Base-by-base conservation (phyloP, 2,113 vertebrate species). In the Maccullochella peelii region DNA sequence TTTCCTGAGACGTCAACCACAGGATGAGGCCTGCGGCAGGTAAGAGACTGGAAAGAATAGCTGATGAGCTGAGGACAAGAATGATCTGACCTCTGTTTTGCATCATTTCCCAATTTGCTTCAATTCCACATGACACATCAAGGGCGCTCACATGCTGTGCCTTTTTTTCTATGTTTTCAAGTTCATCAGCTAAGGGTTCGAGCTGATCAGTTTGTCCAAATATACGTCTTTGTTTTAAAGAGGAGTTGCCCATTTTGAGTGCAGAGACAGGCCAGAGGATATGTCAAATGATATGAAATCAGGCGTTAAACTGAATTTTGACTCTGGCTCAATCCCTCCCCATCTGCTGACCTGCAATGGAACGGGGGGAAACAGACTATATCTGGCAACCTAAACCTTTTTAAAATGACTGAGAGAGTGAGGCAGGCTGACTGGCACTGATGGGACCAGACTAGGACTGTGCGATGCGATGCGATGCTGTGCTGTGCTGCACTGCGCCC, bases 21-120 rank as follows among this genome's bases (percentile, higher is more conserved):
- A 97, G 94, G 93, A 98, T 97, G 97, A 96, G 94, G 96, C 95
- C 96, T 92, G 94, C 91, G 94, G 95, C 96, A 97, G 96, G 98
- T 99, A 95, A 95, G 96, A 80, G 27, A 38, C 47, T 27, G 79
- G 59, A 71, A 76, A 50, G 40, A 77, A 71, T 80, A 38, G 10
- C 62, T 75, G 62, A 80, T 80, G 68, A 82, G 79, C 65, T 63
- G 47, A 68, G 57, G 52, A 86, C 20, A 71, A 38, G 4, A 70
- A 61, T 15, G 40, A 33, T 40, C 78, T 44, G 83, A 85, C 82
- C 80, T 67, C 73, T 55, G 73, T 61, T 79, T 83, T 77, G 76
- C 67, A 76, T 82, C 9, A 57, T 70, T 82, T 62, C 44, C 23
- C 50, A 27, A 33, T 73, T 76, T 55, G 74, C 44, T 75, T 30